These are phyloP conservation scores for Chaetodon trifascialis DNA, from an alignment of 2,113 vertebrate genomes.

Conservation along the genomic window DNA sequence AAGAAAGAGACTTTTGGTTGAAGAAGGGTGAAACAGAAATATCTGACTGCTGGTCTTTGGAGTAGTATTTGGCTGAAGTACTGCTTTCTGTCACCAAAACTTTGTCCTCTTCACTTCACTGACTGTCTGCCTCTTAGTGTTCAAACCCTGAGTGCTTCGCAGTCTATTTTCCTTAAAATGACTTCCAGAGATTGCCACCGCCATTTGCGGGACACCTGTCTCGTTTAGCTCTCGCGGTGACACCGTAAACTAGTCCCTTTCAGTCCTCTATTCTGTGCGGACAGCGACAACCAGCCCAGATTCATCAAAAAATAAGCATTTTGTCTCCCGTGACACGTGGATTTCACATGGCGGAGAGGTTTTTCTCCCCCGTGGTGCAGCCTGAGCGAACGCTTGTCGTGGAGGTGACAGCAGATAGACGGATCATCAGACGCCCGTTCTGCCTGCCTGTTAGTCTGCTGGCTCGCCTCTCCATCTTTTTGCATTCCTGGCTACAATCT, in stretches of 20 bases:
- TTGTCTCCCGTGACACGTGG: conserved; percentile 3
- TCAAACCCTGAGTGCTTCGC: neutral
- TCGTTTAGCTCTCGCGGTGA: neutral
- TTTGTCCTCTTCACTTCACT: neutral
- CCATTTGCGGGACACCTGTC: conserved; percentile 41
- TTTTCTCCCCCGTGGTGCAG: conserved; percentile 3
- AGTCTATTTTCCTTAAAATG: conserved; percentile 21
- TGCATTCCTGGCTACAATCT: conserved; percentile 52
- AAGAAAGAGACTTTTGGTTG: too few relatives aligned
- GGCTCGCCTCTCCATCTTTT: conserved; percentile 32
- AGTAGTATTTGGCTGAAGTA: neutral
- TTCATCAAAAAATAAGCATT: conserved; percentile 25
- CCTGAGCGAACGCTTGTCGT: conserved; percentile 32
- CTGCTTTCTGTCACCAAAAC: neutral
- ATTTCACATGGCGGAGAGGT: conserved; percentile 31
- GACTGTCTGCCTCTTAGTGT: neutral
- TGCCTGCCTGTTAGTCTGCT: conserved; percentile 34
- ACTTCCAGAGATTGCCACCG: conserved; percentile 16
- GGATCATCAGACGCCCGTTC: conserved; percentile 39
- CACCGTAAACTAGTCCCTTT: neutral
- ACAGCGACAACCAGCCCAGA: conserved; percentile 16
- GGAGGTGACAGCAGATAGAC: conserved; percentile 41
- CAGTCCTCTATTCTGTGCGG: neutral
- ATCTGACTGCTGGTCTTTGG: neutral
- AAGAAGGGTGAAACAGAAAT: neutral